Evolutionary conservation across 1,140 invertebrate species (phyloP), one percentile per base, ranked within the genome.

Genomic region (Anastrepha ludens): DNA sequence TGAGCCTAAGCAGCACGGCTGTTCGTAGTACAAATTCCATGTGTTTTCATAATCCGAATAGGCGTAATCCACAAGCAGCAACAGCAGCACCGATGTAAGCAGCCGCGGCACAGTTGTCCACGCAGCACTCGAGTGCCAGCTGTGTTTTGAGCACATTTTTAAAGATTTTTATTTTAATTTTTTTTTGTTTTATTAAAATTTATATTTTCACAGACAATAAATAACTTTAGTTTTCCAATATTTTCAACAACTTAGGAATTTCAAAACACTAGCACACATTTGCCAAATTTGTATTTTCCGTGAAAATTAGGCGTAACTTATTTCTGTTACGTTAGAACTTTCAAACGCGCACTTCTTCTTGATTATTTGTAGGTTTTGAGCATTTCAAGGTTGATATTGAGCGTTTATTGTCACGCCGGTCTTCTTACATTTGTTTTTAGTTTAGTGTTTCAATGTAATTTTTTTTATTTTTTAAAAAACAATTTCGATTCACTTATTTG

Each of bases 1-100:
- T 88, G 93, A 93, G 70, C 94, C 93, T 85, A 91, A 90, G 91
- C 95, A 95, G 90, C 95, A 95, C 11, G 94, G 95, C 89, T 94
- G 94, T 90, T 95, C 95, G 89, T 94, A 95, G 91, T 95, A 95
- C 91, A 95, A 94, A 91, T 95, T 95, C 92, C 94, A 95, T 88
- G 94, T 95, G 91, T 94, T 95, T 90, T 95, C 94, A 93, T 94
- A 92, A 93, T 94, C 92, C 89, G 91, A 90, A 88, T 89, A 88
- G 87, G 88, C 91, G 87, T 91, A 90, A 91, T 93, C 91, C 90
- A 93, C 81, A 86, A 87, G 13, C 94, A 86, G 88, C 89, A 90
- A 89, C 59, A 89, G 87, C 78, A 89, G 88, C 39, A 93, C 89
- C 67, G 91, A 78, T 70, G 62, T 86, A 29, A 91, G 87, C 67